phyloP scores from a whole-genome alignment of 2,797 vertebrate genomes.

The Carcharodon carcharias region DNA sequence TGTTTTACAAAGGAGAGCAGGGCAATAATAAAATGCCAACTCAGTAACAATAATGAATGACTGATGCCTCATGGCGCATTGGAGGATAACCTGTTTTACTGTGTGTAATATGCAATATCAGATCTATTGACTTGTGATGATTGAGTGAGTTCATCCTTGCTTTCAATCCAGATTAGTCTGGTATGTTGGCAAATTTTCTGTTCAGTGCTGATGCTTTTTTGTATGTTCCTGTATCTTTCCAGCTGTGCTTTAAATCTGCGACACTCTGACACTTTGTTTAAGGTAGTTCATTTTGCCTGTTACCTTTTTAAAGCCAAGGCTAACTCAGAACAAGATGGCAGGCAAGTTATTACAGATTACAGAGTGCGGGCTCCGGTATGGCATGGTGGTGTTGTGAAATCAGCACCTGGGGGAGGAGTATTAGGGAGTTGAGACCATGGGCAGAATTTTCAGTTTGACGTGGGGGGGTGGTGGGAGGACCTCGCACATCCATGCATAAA shows the following conservation, averaged over 20 bases:
- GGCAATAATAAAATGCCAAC: neutral
- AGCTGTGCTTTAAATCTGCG: neutral
- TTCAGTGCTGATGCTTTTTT: too few relatives aligned
- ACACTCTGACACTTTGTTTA: neutral
- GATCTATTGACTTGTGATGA: neutral
- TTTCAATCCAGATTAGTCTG: neutral
- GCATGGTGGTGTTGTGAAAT: neutral
- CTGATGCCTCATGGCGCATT: neutral
- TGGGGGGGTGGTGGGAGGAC: too few relatives aligned
- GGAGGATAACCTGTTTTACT: neutral
- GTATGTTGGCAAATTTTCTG: neutral
- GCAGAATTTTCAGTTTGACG: too few relatives aligned
- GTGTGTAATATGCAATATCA: neutral
- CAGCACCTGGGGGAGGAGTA: neutral
- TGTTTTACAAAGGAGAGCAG: neutral
- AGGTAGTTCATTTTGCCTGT: neutral
- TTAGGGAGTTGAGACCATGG: neutral
- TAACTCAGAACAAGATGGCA: neutral
- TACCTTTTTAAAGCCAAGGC: neutral
- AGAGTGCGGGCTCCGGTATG: neutral
- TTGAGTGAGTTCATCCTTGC: neutral
- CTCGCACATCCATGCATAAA: too few relatives aligned
- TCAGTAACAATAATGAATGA: conserved; percentile 22
- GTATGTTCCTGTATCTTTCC: neutral
- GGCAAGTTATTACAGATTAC: neutral